A percentile compares a stretch with the other conserved stretches of the same genome.
Conservation (phyloP, 2,113 vertebrate genomes). For the Ramphastos sulfuratus region DNA sequence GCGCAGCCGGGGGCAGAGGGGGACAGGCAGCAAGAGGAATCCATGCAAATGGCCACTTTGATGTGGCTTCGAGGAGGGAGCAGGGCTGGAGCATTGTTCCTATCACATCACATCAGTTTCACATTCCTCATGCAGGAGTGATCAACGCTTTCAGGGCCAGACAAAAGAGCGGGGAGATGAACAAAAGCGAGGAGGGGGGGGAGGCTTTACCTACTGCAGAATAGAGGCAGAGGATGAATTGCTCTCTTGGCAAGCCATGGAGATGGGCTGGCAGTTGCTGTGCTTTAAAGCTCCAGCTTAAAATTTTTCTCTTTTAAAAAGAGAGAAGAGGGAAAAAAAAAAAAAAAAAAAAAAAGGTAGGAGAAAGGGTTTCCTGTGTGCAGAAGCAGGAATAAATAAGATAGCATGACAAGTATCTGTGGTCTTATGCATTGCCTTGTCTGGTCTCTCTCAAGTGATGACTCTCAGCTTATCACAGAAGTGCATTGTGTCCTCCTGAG, state of each 20-base stretch:
- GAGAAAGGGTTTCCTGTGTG: slow-evolving; percentile 52
- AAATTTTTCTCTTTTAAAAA: slow-evolving; percentile 43
- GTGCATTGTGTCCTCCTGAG: background rate
- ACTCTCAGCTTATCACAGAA: background rate
- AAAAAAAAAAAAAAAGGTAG: background rate
- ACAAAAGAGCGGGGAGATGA: slow-evolving; percentile 55
- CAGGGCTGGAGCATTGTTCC: slow-evolving; percentile 40
- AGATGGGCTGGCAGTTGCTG: slow-evolving; percentile 44
- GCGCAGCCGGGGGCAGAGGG: slow-evolving; percentile 46
- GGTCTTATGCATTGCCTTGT: background rate
- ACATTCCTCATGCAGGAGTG: slow-evolving; percentile 69
- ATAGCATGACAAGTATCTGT: background rate
- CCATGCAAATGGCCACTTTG: slow-evolving; percentile 65
- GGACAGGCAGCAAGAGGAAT: slow-evolving; percentile 58
- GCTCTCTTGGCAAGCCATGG: slow-evolving; percentile 60
- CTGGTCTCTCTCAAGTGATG: background rate
- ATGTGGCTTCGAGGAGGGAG: slow-evolving; percentile 55
- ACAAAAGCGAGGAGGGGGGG: slow-evolving; percentile 37
- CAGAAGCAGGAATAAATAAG: background rate
- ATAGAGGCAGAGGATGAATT: slow-evolving; percentile 61
- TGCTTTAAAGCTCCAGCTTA: slow-evolving; percentile 61
- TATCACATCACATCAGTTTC: slow-evolving; percentile 67
- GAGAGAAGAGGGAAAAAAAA: too few species aligned
- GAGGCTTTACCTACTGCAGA: slow-evolving; percentile 53
- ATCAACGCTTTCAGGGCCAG: slow-evolving; percentile 55